phyloP scores from a whole-genome alignment of 92 coral and sea anemone species.

The Meandrina meandrites region DNA sequence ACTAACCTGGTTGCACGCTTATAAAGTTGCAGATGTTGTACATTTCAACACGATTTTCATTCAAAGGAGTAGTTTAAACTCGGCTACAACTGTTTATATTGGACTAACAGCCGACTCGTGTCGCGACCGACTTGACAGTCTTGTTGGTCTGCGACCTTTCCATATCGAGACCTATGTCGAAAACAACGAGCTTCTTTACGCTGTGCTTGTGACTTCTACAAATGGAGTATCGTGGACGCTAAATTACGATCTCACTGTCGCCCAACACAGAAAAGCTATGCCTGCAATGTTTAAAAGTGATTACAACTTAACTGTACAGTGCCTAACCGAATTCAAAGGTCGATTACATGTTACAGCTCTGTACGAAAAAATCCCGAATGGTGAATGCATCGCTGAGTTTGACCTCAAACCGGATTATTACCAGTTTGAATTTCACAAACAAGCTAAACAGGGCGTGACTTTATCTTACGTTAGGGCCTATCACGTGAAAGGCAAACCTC shows the following conservation, averaged over 20 bases:
- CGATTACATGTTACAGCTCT: conserved; percentile 47
- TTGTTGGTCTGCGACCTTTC: conserved; percentile 25
- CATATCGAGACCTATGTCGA: conserved; percentile 45
- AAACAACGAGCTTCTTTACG: conserved; percentile 25
- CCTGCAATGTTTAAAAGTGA: conserved; percentile 33
- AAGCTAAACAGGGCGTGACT: conserved; percentile 20
- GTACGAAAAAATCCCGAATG: conserved; percentile 15
- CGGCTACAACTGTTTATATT: conserved; percentile 2
- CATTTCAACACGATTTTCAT: conserved; percentile 31
- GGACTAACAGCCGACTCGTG: conserved; percentile 32
- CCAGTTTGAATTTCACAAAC: conserved; percentile 34
- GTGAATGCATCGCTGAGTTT: conserved; percentile 45
- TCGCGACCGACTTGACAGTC: conserved; percentile 15
- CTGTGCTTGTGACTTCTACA: conserved; percentile 14
- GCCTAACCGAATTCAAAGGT: conserved; percentile 45
- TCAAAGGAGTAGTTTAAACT: background rate
- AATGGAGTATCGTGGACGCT: conserved; percentile 16
- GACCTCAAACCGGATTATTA: conserved; percentile 53
- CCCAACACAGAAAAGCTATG: conserved; percentile 42
- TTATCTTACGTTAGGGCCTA: conserved; percentile 46
- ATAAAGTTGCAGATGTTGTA: conserved; percentile 9
- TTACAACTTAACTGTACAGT: conserved; percentile 29
- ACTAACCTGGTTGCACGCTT: conserved; percentile 31
- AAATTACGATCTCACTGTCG: conserved; percentile 37
- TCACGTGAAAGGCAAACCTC: conserved; percentile 39